Conservation (phyloP, 2,113 vertebrate species). For the Phycodurus eques region DNA sequence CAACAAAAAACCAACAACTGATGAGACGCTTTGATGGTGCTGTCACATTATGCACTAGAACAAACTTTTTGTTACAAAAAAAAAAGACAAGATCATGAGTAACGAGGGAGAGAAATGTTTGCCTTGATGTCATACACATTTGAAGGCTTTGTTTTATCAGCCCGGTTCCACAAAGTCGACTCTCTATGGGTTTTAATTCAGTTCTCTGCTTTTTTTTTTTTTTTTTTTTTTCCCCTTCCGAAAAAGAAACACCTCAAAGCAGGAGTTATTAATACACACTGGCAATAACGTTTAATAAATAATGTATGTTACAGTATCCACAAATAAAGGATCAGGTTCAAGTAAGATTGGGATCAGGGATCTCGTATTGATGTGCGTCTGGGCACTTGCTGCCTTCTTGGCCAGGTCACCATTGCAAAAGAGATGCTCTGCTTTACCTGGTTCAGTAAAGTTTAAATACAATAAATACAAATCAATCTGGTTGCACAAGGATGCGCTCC, state of each 20-base stretch:
- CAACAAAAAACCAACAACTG: not conserved
- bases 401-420: too few relatives aligned
- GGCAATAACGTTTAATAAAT: not conserved
- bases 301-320: not conserved
- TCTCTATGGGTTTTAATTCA: not conserved
- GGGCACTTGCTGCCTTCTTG: too few relatives aligned
- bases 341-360: too few relatives aligned
- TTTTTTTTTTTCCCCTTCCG: not conserved
- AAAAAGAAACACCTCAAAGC: not conserved
- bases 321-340: not conserved
- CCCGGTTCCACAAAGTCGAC: not conserved
- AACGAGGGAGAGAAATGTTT: not conserved
- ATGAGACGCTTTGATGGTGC: not conserved
- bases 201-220: too few relatives aligned
- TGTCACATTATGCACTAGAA: not conserved
- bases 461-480: too few relatives aligned
- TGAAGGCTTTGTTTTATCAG: not conserved
- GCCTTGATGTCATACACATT: not conserved
- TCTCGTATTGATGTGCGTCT: too few relatives aligned
- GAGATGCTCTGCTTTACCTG: too few relatives aligned
- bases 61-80: not conserved
- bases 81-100: not conserved
- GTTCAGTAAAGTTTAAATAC: too few relatives aligned
- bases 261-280: not conserved
- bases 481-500: too few relatives aligned